These are phyloP conservation scores for Danaus melanippus DNA, from an alignment of 1,140 invertebrate genomes.

Conservation along the genomic window DNA sequence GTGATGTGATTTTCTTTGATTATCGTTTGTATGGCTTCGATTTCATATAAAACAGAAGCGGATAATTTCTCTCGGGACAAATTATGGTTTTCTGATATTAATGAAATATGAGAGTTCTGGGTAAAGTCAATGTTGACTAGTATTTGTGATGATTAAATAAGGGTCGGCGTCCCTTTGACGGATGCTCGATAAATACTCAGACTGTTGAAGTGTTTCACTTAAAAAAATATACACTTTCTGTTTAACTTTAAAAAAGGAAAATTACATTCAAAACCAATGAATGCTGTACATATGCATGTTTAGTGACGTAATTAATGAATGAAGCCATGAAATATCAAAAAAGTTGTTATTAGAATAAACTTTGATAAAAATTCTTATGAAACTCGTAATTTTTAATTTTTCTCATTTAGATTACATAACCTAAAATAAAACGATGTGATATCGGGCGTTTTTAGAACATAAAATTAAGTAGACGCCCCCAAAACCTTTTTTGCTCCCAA, in stretches of 20 bases:
- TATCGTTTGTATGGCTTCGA: too few species aligned
- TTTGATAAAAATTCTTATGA: too few species aligned
- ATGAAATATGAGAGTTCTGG: slow-evolving; percentile 20
- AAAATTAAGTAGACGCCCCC: slow-evolving; percentile 28
- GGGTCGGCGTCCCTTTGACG: too few species aligned
- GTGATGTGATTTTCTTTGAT: too few species aligned
- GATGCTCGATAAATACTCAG: too few species aligned
- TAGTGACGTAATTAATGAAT: not conserved
- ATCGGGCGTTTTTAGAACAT: slow-evolving; percentile 18
- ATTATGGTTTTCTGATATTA: slow-evolving; percentile 18
- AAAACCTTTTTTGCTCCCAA: slow-evolving; percentile 45
- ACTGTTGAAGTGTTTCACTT: too few species aligned
- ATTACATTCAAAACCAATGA: too few species aligned
- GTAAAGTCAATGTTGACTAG: slow-evolving; percentile 12
- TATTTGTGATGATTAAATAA: slow-evolving; percentile 4
- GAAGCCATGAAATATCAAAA: slow-evolving; percentile 4
- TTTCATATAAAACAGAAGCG: too few species aligned
- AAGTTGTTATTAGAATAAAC: not conserved
- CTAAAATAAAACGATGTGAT: slow-evolving; percentile 15
- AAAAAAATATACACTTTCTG: not conserved
- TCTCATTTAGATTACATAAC: too few species aligned
- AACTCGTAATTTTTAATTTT: too few species aligned
- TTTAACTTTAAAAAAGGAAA: not conserved
- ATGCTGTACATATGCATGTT: not conserved
- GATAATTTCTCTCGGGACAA: slow-evolving; percentile 16